These are phyloP conservation scores for Cuniculus paca DNA, from an alignment of 2,797 vertebrate genomes.

Conservation along the genomic window DNA sequence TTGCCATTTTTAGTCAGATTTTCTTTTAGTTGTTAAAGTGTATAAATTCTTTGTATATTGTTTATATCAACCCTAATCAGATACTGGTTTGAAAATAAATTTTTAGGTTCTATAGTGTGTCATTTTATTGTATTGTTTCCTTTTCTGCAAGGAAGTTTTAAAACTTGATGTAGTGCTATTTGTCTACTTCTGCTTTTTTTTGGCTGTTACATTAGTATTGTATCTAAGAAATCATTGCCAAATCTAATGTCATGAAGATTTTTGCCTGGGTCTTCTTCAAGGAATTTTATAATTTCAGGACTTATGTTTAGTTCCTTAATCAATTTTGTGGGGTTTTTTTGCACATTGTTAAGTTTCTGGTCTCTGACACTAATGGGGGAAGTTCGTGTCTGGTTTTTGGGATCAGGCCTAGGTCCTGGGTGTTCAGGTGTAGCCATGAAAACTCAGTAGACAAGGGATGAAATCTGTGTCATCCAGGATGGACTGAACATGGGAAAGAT, in stretches of 20 bases:
- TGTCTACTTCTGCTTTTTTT: not conserved
- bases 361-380: not conserved
- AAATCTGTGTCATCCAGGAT: not conserved
- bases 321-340: not conserved
- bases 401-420: not conserved
- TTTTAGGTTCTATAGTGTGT: not conserved
- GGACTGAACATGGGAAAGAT: not conserved
- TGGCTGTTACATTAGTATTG: not conserved
- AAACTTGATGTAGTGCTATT: not conserved
- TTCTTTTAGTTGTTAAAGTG: not conserved
- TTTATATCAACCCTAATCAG: not conserved
- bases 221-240: not conserved
- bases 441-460: not conserved
- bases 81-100: not conserved
- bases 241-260: not conserved
- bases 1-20: not conserved
- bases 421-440: not conserved
- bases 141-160: not conserved
- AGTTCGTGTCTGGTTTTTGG: not conserved
- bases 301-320: not conserved
- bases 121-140: not conserved
- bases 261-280: not conserved
- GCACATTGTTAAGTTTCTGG: not conserved
- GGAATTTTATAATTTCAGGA: not conserved
- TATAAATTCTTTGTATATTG: not conserved